A percentile compares a stretch with the other conserved stretches of the same genome.
Conservation (phyloP, 2,888 invertebrate genomes). For the Nasonovia ribisnigri region DNA sequence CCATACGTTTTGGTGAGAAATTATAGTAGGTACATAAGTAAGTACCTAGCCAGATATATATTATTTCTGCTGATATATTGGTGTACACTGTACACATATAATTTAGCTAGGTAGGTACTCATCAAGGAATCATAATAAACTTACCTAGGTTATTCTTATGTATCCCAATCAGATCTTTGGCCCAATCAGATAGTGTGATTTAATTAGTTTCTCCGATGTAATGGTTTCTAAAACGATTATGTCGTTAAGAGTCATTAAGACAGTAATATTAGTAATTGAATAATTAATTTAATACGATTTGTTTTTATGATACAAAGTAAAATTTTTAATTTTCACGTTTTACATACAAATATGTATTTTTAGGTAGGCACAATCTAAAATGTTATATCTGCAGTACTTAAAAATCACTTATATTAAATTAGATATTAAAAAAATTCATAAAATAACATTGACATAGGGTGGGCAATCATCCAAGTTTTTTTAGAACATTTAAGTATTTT, state of each 20-base stretch:
- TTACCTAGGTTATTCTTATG: not conserved
- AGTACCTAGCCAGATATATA: not conserved
- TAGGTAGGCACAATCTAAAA: not conserved
- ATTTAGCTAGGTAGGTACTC: not conserved
- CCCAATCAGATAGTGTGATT: not conserved
- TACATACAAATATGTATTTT: not conserved
- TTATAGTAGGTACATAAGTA: not conserved
- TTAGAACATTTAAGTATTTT: not conserved
- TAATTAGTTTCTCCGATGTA: not conserved
- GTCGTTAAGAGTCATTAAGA: conserved; percentile 12
- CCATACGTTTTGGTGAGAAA: not conserved
- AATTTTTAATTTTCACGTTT: not conserved
- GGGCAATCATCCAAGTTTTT: not conserved
- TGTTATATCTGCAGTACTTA: not conserved
- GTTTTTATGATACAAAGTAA: not conserved
- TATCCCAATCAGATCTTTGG: not conserved
- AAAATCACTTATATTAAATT: too few species aligned
- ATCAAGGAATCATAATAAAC: conserved; percentile 4
- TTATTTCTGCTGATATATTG: not conserved
- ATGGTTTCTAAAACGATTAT: conserved; percentile 12
- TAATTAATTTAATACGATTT: not conserved
- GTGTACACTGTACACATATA: too few species aligned
- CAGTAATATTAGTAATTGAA: not conserved
- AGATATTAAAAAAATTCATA: too few species aligned
- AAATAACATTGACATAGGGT: not conserved